Conservation (phyloP, 2,113 vertebrate genomes). For the Pluvialis apricaria region DNA sequence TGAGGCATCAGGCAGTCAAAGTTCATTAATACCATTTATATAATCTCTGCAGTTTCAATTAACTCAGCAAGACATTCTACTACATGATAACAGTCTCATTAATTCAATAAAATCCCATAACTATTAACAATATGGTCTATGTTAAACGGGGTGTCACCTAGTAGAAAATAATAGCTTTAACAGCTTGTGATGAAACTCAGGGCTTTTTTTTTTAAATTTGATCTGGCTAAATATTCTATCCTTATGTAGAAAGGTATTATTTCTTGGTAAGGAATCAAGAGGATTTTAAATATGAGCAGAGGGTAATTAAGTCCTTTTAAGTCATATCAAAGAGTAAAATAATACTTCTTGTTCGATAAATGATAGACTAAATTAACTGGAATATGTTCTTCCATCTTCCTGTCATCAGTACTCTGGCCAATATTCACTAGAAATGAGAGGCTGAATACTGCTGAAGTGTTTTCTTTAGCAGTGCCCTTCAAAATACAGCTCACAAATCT, state of each 20-base stretch:
- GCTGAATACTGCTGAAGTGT: not conserved
- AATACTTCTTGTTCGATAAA: slow-evolving; percentile 63
- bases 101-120: slow-evolving; percentile 89
- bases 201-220: slow-evolving; percentile 62
- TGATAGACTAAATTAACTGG: slow-evolving; percentile 47
- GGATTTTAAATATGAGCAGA: slow-evolving; percentile 66
- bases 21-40: slow-evolving; percentile 90
- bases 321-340: slow-evolving; percentile 56
- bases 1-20: slow-evolving; percentile 83
- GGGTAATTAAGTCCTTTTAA: slow-evolving; percentile 69
- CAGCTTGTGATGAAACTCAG: slow-evolving; percentile 81
- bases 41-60: slow-evolving; percentile 87
- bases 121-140: slow-evolving; percentile 89
- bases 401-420: not conserved
- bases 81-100: slow-evolving; percentile 87
- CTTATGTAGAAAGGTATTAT: slow-evolving; percentile 69
- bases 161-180: slow-evolving; percentile 86
- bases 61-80: slow-evolving; percentile 86
- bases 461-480: not conserved
- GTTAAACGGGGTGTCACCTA: slow-evolving; percentile 87
- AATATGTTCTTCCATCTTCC: slow-evolving; percentile 35
- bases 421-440: not conserved
- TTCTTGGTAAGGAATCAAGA: slow-evolving; percentile 67
- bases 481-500: not conserved
- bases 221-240: slow-evolving; percentile 74